Evolutionary conservation across 2,113 vertebrate genomes (phyloP).

Genomic region (Bombycilla garrulus): DNA sequence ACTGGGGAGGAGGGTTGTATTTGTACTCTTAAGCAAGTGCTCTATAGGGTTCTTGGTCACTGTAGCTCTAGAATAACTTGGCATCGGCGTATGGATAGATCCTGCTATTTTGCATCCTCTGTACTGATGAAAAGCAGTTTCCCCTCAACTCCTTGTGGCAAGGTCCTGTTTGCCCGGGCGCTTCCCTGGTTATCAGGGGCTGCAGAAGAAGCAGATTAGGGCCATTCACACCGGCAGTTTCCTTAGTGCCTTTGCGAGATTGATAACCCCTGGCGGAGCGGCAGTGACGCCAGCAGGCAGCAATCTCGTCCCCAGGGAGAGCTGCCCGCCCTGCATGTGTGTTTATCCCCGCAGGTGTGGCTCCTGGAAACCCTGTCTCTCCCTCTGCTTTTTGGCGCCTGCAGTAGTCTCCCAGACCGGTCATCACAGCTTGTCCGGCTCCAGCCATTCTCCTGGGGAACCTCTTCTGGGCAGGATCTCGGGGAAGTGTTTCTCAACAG

Average conservation of each 20-base stretch:
- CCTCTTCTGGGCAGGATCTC: background rate
- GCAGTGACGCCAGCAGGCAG: slow-evolving; percentile 14
- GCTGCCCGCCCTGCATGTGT: background rate
- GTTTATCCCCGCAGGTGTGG: slow-evolving; percentile 19
- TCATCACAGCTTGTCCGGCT: background rate
- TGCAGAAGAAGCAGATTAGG: background rate
- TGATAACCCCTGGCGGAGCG: background rate
- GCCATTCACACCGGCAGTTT: slow-evolving; percentile 38
- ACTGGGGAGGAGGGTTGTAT: fast-evolving
- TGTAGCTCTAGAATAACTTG: background rate
- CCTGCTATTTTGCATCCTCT: background rate
- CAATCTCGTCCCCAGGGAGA: background rate
- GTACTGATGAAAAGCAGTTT: background rate
- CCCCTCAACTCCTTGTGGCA: background rate
- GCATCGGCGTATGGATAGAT: fast-evolving
- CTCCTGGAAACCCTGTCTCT: background rate
- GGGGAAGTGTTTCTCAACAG: background rate
- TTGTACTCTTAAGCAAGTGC: background rate
- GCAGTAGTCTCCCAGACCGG: background rate
- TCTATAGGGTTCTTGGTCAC: fast-evolving
- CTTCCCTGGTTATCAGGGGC: background rate
- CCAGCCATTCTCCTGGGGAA: background rate
- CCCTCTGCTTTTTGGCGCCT: background rate
- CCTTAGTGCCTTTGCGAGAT: background rate
- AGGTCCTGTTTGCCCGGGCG: background rate